phyloP scores from a whole-genome alignment of 2,113 vertebrate genomes.

The Caranx melampygus region DNA sequence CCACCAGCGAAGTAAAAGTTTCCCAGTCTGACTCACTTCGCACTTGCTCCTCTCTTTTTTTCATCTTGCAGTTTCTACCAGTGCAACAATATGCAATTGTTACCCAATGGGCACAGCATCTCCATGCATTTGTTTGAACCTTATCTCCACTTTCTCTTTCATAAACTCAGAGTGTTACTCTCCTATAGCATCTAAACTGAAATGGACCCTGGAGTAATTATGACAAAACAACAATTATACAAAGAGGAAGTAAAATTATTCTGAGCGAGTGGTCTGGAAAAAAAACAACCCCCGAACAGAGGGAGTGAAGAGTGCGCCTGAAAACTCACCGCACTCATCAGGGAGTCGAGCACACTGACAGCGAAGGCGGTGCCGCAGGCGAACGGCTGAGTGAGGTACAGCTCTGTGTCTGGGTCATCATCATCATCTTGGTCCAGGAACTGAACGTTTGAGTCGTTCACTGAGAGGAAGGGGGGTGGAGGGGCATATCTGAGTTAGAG shows the following conservation, averaged over 20 bases:
- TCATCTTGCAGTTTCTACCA: slow-evolving; percentile 26
- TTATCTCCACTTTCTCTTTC: background rate
- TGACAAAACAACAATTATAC: background rate
- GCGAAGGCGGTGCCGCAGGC: slow-evolving; percentile 98
- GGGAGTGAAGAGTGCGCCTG: background rate
- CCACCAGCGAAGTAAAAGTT: background rate
- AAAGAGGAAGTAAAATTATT: slow-evolving; percentile 7
- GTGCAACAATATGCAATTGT: slow-evolving; percentile 48
- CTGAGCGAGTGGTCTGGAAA: background rate
- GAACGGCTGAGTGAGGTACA: slow-evolving; percentile 98
- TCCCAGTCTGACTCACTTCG: background rate
- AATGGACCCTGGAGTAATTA: background rate
- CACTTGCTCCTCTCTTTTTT: slow-evolving; percentile 14
- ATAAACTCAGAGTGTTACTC: background rate
- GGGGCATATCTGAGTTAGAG: slow-evolving; percentile 62
- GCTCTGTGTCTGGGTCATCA: slow-evolving; percentile 98
- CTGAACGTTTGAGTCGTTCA: slow-evolving; percentile 99
- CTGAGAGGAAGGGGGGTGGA: slow-evolving; percentile 82
- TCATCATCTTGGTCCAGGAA: slow-evolving; percentile 99
- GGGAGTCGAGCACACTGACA: slow-evolving; percentile 97
- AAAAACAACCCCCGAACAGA: background rate
- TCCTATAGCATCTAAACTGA: background rate
- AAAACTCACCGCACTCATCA: slow-evolving; percentile 97
- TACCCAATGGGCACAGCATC: background rate
- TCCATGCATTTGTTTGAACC: slow-evolving; percentile 10